These are phyloP conservation scores for Sminthurides bifidus DNA, from an alignment of 1,140 invertebrate genomes.

Conservation along the genomic window DNA sequence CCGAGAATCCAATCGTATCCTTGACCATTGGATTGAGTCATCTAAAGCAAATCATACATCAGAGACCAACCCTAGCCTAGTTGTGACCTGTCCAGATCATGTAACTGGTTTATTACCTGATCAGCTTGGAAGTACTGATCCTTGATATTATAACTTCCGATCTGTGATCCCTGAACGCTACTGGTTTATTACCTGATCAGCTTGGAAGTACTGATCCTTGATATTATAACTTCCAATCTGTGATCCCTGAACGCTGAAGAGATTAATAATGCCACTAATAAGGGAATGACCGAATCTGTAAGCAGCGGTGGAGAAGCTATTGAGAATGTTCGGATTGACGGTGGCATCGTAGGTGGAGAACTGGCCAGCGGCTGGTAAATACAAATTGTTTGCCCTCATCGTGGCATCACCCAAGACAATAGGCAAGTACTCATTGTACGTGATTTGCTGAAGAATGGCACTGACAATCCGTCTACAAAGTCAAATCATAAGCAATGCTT, in stretches of 20 bases:
- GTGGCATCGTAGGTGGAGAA: constrained; percentile 55
- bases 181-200: constrained; percentile 8
- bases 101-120: too few species aligned
- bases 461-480: constrained; percentile 58
- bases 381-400: constrained; percentile 43
- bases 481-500: too few species aligned
- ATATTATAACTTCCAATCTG: constrained; percentile 9
- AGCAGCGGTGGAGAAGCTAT: constrained; percentile 80
- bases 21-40: constrained; percentile 19
- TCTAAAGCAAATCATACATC: too few species aligned
- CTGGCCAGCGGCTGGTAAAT: constrained; percentile 46
- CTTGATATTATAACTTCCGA: constrained; percentile 5
- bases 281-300: constrained; percentile 66
- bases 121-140: constrained; percentile 17
- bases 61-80: too few species aligned
- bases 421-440: constrained; percentile 78
- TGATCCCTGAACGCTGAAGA: not conserved
- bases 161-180: not conserved
- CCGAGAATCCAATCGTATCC: constrained; percentile 63
- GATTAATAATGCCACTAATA: constrained; percentile 25
- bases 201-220: constrained; percentile 14
- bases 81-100: too few species aligned
- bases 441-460: constrained; percentile 73
- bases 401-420: constrained; percentile 53
- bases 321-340: constrained; percentile 69